A percentile compares a stretch with the other conserved stretches of the same genome.
phyloP scores from a whole-genome alignment of 2,113 vertebrate genomes.

The Oplegnathus fasciatus region DNA sequence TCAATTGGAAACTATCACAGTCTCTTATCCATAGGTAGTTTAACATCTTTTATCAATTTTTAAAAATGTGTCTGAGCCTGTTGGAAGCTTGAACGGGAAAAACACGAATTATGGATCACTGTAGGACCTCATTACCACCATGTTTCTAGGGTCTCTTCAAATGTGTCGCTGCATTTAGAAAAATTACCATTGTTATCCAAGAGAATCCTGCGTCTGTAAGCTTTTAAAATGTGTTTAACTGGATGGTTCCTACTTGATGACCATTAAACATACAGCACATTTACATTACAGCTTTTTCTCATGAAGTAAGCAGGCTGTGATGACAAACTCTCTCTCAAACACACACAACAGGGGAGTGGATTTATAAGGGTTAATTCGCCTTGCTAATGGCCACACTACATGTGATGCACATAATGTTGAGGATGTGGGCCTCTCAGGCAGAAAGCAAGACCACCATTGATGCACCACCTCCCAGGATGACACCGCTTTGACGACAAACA shows the following conservation, averaged over 20 bases:
- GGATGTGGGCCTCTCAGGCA: conserved; percentile 52
- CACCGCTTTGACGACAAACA: not conserved
- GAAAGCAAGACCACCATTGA: conserved; percentile 50
- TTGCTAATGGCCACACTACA: conserved; percentile 49
- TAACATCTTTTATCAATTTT: conserved; percentile 52
- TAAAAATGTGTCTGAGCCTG: conserved; percentile 46
- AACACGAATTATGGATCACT: conserved; percentile 36
- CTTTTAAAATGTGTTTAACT: conserved; percentile 39
- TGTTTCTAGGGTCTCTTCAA: conserved; percentile 18
- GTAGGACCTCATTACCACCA: conserved; percentile 38
- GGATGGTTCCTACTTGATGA: conserved; percentile 24
- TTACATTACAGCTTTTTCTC: conserved; percentile 48
- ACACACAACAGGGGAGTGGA: conserved; percentile 54
- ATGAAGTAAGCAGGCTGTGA: conserved; percentile 13
- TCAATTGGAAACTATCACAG: conserved; percentile 57
- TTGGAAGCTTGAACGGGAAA: conserved; percentile 60
- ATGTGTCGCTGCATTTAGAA: conserved; percentile 23
- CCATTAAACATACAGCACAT: conserved; percentile 32
- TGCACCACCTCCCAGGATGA: conserved; percentile 44
- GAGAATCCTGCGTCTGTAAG: conserved; percentile 33
- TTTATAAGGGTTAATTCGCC: conserved; percentile 67
- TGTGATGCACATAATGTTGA: conserved; percentile 61
- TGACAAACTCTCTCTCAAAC: conserved; percentile 23
- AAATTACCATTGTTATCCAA: conserved; percentile 5
- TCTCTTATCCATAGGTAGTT: conserved; percentile 39